Percentiles rank a stretch among this genome's conserved stretches.
phyloP scores from a whole-genome alignment of 2,113 vertebrate genomes.

The Anoura caudifer region DNA sequence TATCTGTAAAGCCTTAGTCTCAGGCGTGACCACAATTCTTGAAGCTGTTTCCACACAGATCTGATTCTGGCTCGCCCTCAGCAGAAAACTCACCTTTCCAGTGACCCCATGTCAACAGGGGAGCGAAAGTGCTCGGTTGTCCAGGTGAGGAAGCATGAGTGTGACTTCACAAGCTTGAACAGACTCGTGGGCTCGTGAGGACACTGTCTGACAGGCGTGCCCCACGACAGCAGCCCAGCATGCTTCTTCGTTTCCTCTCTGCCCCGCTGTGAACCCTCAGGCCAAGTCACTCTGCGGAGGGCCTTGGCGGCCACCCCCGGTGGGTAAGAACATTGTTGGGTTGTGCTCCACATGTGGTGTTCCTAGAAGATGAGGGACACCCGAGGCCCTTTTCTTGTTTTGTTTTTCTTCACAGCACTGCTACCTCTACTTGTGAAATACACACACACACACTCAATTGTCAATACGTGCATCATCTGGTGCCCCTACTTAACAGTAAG shows the following conservation, averaged over 20 bases:
- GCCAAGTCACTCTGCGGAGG: not conserved
- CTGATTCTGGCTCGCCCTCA: not conserved
- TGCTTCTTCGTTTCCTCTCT: not conserved
- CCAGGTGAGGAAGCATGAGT: not conserved
- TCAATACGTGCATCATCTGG: accelerated
- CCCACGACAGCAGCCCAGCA: not conserved
- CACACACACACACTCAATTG: accelerated
- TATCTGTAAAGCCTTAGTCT: not conserved
- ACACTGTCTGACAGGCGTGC: not conserved
- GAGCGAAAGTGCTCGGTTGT: accelerated
- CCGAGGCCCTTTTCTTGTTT: not conserved
- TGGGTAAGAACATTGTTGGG: not conserved
- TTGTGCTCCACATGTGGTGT: accelerated
- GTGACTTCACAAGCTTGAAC: accelerated
- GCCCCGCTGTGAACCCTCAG: not conserved
- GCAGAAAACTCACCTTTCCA: not conserved
- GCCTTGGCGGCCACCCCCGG: accelerated
- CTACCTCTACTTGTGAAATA: not conserved
- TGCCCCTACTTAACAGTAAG: accelerated
- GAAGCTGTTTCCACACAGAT: not conserved
- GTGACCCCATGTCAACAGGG: not conserved
- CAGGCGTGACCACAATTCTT: not conserved
- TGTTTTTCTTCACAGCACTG: not conserved
- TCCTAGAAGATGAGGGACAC: not conserved
- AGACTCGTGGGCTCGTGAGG: accelerated